Conservation (phyloP, 1,140 invertebrate species). For the Sipha flava region DNA sequence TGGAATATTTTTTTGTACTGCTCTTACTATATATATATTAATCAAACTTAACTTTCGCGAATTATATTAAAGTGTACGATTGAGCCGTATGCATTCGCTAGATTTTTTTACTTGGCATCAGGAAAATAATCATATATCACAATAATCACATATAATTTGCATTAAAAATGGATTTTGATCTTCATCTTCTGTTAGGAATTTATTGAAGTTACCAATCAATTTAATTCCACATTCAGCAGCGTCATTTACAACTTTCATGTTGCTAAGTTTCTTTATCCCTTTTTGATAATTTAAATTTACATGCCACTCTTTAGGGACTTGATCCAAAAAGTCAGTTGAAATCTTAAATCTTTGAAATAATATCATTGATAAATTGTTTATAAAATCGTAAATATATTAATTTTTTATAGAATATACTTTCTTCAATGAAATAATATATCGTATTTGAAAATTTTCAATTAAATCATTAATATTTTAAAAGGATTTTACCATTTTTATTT, state of each 20-base stretch:
- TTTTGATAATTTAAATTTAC: background rate
- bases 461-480: background rate
- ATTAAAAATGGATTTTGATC: slow-evolving; percentile 17
- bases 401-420: background rate
- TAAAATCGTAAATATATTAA: background rate
- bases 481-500: background rate
- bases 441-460: background rate
- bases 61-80: too few relatives aligned
- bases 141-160: background rate
- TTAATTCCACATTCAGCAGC: slow-evolving; percentile 31
- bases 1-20: too few relatives aligned
- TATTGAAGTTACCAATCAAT: slow-evolving; percentile 23
- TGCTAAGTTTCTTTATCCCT: slow-evolving; percentile 28
- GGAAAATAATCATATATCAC: background rate
- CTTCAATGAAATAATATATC: background rate
- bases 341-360: background rate
- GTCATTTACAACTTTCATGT: slow-evolving; percentile 31
- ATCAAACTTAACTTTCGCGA: too few relatives aligned
- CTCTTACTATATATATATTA: too few relatives aligned
- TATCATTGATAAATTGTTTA: background rate
- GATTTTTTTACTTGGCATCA: too few relatives aligned
- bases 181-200: slow-evolving; percentile 28
- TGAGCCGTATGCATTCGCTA: too few relatives aligned
- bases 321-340: background rate
- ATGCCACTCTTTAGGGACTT: background rate